Evolutionary conservation across 2,113 vertebrate species (phyloP).

Genomic region (Pungitius pungitius): DNA sequence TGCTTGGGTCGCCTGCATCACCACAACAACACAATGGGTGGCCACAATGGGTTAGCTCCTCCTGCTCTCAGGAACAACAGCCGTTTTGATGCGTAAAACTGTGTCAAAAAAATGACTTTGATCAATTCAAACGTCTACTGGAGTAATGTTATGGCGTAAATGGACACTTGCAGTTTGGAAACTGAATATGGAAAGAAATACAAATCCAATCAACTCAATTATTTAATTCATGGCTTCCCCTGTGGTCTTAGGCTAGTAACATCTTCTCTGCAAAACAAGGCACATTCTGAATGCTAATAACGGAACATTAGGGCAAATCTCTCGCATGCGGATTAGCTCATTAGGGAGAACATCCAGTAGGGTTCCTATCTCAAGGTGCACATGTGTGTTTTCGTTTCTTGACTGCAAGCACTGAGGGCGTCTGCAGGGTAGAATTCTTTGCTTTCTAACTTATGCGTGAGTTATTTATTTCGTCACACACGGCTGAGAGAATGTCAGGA

Average conservation of each 20-base stretch:
- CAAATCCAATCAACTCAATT: background rate
- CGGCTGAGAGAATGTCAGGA: slow-evolving; percentile 16
- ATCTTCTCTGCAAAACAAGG: background rate
- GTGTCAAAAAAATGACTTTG: too few relatives aligned
- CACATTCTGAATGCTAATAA: background rate
- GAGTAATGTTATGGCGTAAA: background rate
- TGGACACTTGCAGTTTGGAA: background rate
- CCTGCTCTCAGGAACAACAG: too few relatives aligned
- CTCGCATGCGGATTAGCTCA: too few relatives aligned
- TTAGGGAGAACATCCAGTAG: background rate
- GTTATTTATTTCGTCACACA: slow-evolving; percentile 29
- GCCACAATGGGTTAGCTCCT: too few relatives aligned
- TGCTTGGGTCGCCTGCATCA: too few relatives aligned
- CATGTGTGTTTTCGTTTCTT: background rate
- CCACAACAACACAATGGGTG: too few relatives aligned
- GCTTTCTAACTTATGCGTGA: background rate
- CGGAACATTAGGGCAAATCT: too few relatives aligned
- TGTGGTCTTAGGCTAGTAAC: background rate
- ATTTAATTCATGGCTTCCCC: background rate
- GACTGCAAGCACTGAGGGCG: background rate
- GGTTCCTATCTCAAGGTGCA: too few relatives aligned
- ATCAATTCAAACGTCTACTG: background rate
- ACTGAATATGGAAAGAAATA: background rate
- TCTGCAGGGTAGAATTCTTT: background rate
- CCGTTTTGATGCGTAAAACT: too few relatives aligned